phyloP scores from a whole-genome alignment of 1,140 invertebrate genomes.

The Heliothis subflexa region DNA sequence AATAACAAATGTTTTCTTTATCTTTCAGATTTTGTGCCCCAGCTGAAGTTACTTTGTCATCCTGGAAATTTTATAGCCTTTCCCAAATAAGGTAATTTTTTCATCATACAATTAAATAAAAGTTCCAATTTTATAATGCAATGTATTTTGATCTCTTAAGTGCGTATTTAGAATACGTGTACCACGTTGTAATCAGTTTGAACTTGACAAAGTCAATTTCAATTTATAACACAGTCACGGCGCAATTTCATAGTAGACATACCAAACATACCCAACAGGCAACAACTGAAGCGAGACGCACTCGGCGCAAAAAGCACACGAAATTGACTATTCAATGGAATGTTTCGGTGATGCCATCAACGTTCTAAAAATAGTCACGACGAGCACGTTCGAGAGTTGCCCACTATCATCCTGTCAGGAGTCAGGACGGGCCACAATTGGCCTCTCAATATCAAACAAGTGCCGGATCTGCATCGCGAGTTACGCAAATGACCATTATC shows the following conservation, averaged over 20 bases:
- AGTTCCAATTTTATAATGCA: neutral
- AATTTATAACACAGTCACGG: constrained; percentile 37
- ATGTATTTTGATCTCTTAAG: neutral
- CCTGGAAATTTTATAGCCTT: constrained; percentile 56
- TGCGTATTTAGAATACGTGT: neutral
- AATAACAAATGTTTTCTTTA: constrained; percentile 20
- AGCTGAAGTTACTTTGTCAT: constrained; percentile 26
- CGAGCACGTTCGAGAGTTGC: constrained; percentile 63
- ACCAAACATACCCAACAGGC: constrained; percentile 12
- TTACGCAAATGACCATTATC: constrained; percentile 52
- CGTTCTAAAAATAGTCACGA: constrained; percentile 76
- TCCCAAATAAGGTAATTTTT: constrained; percentile 48
- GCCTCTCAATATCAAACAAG: constrained; percentile 54
- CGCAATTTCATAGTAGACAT: constrained; percentile 28
- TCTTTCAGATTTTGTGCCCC: constrained; percentile 52
- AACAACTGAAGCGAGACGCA: constrained; percentile 44
- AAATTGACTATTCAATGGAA: constrained; percentile 72
- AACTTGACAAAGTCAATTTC: constrained; percentile 38
- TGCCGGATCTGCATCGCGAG: constrained; percentile 48
- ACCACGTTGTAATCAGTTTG: constrained; percentile 19
- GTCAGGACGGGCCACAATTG: constrained; percentile 62
- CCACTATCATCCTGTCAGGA: constrained; percentile 68
- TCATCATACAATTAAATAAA: neutral
- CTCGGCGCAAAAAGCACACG: constrained; percentile 56
- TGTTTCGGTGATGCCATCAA: constrained; percentile 73